Percentiles rank a stretch among this genome's conserved stretches.
Evolutionary conservation across 2,113 vertebrate genomes (phyloP).

Genomic region (Platycercus adscitus): DNA sequence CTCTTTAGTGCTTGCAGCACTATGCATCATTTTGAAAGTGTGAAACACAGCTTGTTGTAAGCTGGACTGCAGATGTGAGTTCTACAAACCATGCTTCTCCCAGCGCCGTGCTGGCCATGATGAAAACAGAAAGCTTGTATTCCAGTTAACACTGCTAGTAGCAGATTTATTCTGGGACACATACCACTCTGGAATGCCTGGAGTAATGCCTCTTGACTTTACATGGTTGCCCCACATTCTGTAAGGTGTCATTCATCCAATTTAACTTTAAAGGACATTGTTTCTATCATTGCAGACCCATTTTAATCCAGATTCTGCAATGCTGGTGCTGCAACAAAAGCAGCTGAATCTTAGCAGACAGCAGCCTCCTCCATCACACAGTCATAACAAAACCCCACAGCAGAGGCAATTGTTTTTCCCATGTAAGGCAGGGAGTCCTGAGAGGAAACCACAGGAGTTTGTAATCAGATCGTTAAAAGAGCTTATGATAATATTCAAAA

Average conservation of each 20-base stretch:
- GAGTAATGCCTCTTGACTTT: background rate
- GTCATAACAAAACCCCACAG: background rate
- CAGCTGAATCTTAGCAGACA: background rate
- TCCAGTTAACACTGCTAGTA: background rate
- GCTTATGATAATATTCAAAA: background rate
- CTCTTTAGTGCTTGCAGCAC: background rate
- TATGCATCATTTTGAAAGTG: background rate
- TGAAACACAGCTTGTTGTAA: background rate
- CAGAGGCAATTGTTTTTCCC: background rate
- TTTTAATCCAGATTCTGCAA: background rate
- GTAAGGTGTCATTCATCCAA: background rate
- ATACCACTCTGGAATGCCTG: background rate
- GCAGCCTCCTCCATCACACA: background rate
- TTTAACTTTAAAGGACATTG: background rate
- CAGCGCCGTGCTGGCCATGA: background rate
- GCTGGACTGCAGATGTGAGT: background rate
- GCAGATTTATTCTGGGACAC: background rate
- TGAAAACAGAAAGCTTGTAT: background rate
- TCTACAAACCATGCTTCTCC: background rate
- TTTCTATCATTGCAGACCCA: background rate
- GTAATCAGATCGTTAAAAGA: background rate
- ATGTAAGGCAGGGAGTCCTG: background rate
- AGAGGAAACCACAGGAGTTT: background rate
- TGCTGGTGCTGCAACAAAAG: background rate
- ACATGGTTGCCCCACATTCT: background rate